Evolutionary conservation across 2,797 vertebrate species (phyloP).

Genomic region (Synanceia verrucosa): DNA sequence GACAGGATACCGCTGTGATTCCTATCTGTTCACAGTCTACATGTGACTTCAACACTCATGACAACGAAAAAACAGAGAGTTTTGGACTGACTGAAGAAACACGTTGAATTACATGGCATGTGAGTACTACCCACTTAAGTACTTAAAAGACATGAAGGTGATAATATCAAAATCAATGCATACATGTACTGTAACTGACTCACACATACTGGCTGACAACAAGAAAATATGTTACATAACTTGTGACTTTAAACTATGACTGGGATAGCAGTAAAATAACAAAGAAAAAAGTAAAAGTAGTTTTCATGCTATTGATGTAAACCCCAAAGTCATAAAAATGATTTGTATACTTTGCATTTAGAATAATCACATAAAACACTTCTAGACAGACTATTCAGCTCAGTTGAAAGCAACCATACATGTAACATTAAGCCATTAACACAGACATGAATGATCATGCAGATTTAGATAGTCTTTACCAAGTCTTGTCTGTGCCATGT

Average conservation of each 20-base stretch:
- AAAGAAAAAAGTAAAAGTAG: not conserved
- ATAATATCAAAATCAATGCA: not conserved
- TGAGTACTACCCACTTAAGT: too few relatives aligned
- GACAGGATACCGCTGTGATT: conserved; percentile 4
- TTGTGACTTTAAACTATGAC: not conserved
- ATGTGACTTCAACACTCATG: conserved; percentile 4
- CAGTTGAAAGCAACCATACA: not conserved
- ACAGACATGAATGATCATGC: conserved; percentile 10
- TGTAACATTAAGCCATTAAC: not conserved
- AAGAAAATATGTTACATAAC: too few relatives aligned
- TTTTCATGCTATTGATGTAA: not conserved
- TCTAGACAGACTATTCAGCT: not conserved
- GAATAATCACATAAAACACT: not conserved
- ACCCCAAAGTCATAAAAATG: not conserved
- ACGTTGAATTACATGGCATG: too few relatives aligned
- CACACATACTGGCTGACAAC: too few relatives aligned
- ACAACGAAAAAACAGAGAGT: not conserved
- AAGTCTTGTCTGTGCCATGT: conserved; percentile 39
- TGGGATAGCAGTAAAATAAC: not conserved
- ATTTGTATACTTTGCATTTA: not conserved
- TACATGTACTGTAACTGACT: too few relatives aligned
- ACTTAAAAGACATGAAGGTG: too few relatives aligned
- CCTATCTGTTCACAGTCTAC: conserved; percentile 17
- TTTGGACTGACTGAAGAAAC: not conserved
- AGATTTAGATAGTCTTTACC: conserved; percentile 46